Percentiles rank a stretch among this genome's conserved stretches.
These are phyloP conservation scores for Cryptocephalus primarius DNA, from an alignment of 2,888 invertebrate species.

Conservation along the genomic window DNA sequence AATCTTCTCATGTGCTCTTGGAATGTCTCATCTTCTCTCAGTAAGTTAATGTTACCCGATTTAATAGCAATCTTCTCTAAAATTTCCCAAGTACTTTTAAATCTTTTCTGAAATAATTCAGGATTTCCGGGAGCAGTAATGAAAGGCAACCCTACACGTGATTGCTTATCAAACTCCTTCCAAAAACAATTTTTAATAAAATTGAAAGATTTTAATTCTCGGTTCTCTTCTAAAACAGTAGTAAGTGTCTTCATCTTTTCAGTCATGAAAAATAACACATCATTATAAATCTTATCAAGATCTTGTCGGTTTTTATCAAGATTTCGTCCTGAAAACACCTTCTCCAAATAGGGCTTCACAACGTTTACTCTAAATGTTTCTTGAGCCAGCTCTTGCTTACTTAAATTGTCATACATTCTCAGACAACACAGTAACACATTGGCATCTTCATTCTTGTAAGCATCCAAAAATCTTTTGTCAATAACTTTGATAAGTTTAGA, in stretches of 20 bases:
- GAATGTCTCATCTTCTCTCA: conserved; percentile 60
- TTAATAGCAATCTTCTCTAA: conserved; percentile 57
- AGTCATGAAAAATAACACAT: conserved; percentile 61
- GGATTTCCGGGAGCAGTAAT: conserved; percentile 92
- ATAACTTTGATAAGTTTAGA: conserved; percentile 27
- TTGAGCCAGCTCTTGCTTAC: conserved; percentile 61
- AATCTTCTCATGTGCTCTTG: conserved; percentile 68
- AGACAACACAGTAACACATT: conserved; percentile 49
- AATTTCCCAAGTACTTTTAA: conserved; percentile 67
- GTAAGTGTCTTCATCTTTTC: conserved; percentile 50
- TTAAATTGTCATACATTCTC: conserved; percentile 46
- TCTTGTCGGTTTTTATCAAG: conserved; percentile 47
- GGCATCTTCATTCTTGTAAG: conserved; percentile 44
- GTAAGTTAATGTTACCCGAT: conserved; percentile 47
- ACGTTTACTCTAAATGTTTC: conserved; percentile 55
- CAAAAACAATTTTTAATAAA: conserved; percentile 80
- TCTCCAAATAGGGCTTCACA: conserved; percentile 55
- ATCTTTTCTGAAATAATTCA: conserved; percentile 74
- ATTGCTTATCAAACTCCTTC: conserved; percentile 72
- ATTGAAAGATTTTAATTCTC: conserved; percentile 52
- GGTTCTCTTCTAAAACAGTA: conserved; percentile 17
- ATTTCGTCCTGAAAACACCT: conserved; percentile 58
- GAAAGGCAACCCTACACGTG: conserved; percentile 68
- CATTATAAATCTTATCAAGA: conserved; percentile 59
- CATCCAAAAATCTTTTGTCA: conserved; percentile 39